Base-by-base conservation (phyloP, 1,140 invertebrate species). In the Aphaenogaster ashmeadi region DNA sequence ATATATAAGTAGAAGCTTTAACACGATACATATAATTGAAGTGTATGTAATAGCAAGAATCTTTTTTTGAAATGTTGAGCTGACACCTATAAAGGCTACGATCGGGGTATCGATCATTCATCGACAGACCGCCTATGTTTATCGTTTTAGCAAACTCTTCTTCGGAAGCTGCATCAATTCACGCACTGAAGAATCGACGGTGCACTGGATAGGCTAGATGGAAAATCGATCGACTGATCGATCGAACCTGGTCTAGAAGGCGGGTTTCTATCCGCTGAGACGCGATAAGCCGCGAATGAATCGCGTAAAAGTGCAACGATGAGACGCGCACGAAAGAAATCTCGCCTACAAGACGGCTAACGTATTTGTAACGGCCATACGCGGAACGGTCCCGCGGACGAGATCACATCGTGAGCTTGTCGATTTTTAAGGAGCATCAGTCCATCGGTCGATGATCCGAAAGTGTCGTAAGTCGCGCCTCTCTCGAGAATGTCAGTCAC, bases 391-490 rank as follows among this genome's bases (percentile, higher is more conserved):
- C 38, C 13, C 9, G 41, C 18, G 15, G 18, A 71, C 52, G 41
- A 75, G 80, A 84, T 86, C 74, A 47, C 75, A 79, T 79, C 74
- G 74, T 74, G 27, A 58, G 50, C 27, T 44, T 21, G 47, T 79
- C 58, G 74, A 79, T 86, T 27, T 79, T 86, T 21, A 44, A 79
- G 72, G 27, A 78, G 33, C 58, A 54, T 83, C 72, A 13, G 58
- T 66, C 81, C 71, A 85, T 52, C 72, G 83, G 83, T 86, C 83
- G 74, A 78, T 86, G 83, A 79, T 86, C 75, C 83, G 74, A 86
- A 86, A 86, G 83, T 86, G 72, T 56, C 81, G 36, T 41, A 54
- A 89, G 80, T 89, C 27, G 64, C 67, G 66, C 54, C 52, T 62
- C 56, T 33, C 36, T 58, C 5, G 56, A 62, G 60, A 89, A 74